phyloP scores from a whole-genome alignment of 2,888 invertebrate genomes.

The Drosophila koepferae region DNA sequence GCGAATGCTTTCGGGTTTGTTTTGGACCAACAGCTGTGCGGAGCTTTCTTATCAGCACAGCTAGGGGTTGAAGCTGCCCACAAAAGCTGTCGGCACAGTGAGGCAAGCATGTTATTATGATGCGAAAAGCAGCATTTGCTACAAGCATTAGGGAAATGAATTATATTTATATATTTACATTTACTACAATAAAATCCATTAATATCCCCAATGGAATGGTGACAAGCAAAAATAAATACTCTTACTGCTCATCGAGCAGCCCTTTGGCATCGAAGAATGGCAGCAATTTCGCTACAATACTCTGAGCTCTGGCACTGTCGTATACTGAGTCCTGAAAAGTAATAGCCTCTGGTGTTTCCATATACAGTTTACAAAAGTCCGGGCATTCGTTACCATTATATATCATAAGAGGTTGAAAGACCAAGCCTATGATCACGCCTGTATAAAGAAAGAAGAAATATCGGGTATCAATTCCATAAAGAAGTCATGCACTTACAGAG shows the following conservation, averaged over 20 bases:
- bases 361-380: conserved; percentile 76
- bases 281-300: conserved; percentile 73
- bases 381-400: conserved; percentile 76
- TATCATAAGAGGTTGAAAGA: conserved; percentile 80
- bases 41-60: conserved; percentile 71
- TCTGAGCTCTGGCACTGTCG: conserved; percentile 69
- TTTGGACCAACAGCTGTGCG: conserved; percentile 65
- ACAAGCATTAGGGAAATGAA: not conserved
- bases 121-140: not conserved
- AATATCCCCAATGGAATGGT: not conserved
- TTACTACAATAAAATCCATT: not conserved
- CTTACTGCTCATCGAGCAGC: conserved; percentile 70
- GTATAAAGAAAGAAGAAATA: not conserved
- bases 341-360: conserved; percentile 73
- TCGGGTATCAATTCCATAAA: accelerated
- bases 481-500: conserved; percentile 20
- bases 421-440: conserved; percentile 75
- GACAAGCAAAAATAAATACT: not conserved
- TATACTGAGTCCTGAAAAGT: conserved; percentile 80
- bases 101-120: not conserved
- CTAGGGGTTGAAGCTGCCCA: conserved; percentile 55
- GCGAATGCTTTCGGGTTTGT: conserved; percentile 58
- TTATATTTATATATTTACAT: not conserved
- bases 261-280: conserved; percentile 81
- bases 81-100: conserved; percentile 67